A percentile compares a stretch with the other conserved stretches of the same genome.
phyloP scores from a whole-genome alignment of 1,140 invertebrate genomes.

The Trichonephila clavipes region DNA sequence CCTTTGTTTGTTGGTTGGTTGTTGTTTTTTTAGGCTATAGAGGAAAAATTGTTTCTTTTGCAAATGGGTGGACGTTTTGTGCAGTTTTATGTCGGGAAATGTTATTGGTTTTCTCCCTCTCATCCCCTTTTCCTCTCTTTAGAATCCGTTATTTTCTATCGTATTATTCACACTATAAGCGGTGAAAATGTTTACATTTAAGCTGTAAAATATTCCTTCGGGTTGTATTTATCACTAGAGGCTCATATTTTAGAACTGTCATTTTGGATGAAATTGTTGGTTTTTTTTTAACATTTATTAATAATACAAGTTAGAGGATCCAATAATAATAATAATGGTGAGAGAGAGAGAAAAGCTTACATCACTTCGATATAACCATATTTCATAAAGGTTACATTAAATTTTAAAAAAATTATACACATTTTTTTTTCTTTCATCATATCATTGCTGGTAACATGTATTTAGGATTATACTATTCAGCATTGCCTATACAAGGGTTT shows the following conservation, averaged over 20 bases:
- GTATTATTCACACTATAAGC: not conserved
- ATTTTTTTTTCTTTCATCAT: too few species aligned
- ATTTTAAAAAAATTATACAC: too few species aligned
- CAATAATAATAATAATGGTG: too few species aligned
- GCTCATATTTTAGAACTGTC: not conserved
- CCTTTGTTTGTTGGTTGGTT: not conserved
- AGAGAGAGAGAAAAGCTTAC: too few species aligned
- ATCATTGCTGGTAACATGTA: not conserved
- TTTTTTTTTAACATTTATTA: too few species aligned
- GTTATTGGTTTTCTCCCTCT: not conserved
- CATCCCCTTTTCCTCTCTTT: not conserved
- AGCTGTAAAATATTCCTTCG: conserved; percentile 5
- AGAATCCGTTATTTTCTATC: not conserved
- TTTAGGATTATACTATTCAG: not conserved
- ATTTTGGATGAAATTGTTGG: too few species aligned
- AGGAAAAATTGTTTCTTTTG: conserved; percentile 1
- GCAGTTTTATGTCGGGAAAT: not conserved
- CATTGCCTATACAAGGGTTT: too few species aligned
- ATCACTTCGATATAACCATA: too few species aligned
- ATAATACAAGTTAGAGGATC: too few species aligned
- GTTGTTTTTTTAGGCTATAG: not conserved
- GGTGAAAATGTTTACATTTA: conserved; percentile 14
- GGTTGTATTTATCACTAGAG: not conserved
- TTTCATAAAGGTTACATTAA: too few species aligned
- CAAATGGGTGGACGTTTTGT: conserved; percentile 21